Percentiles rank a stretch among this genome's conserved stretches.
Evolutionary conservation across 2,888 invertebrate species (phyloP).

Genomic region (Crocallis elinguaria): DNA sequence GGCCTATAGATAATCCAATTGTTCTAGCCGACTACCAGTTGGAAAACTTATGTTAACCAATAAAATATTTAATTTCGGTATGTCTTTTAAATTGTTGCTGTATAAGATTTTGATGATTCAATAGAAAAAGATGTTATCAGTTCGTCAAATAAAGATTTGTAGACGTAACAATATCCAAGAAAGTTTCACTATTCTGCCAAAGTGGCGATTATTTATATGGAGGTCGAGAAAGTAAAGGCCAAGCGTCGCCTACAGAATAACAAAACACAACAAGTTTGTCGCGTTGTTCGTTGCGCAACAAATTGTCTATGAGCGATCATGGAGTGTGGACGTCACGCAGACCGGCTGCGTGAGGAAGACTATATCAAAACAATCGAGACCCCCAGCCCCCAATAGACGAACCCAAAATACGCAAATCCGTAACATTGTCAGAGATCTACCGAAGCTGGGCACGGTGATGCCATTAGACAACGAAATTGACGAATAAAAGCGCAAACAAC

Average conservation of each 20-base stretch:
- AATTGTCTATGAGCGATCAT: conserved; percentile 62
- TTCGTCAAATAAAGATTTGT: background rate
- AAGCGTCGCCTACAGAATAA: conserved; percentile 66
- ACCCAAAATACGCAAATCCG: conserved; percentile 41
- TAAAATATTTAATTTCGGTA: background rate
- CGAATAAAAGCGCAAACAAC: conserved; percentile 67
- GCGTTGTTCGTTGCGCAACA: conserved; percentile 69
- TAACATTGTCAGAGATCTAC: conserved; percentile 58
- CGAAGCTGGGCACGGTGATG: conserved; percentile 55
- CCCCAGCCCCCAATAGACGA: conserved; percentile 41
- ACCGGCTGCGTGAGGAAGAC: conserved; percentile 54
- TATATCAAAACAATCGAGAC: conserved; percentile 53
- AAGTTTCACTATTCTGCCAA: conserved; percentile 53
- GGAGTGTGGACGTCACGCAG: conserved; percentile 68
- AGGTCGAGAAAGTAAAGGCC: conserved; percentile 76
- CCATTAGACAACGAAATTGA: conserved; percentile 63
- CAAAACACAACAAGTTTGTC: conserved; percentile 60
- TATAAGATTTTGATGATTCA: background rate
- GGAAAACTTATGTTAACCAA: no score
- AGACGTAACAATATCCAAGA: conserved; percentile 44
- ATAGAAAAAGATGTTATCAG: background rate
- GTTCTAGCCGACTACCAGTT: no score
- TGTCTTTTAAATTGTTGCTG: background rate
- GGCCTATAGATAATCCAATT: no score
- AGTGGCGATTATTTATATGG: conserved; percentile 55